Percentiles rank a stretch among this genome's conserved stretches.
Evolutionary conservation across 2,113 vertebrate species (phyloP).

Genomic region (Saguinus imperator): DNA sequence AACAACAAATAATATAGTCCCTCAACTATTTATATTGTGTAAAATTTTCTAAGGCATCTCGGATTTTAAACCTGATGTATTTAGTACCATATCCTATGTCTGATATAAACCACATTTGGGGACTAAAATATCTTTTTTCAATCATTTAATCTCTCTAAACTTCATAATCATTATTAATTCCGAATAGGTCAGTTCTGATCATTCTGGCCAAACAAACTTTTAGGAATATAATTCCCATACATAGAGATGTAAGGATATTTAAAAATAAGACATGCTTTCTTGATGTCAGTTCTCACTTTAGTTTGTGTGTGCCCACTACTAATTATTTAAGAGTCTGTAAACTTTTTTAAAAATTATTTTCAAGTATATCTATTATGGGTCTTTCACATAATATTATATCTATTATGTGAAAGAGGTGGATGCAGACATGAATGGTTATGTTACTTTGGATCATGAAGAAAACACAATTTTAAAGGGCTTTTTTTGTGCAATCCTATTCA

Average conservation of each 20-base stretch:
- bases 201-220: slow-evolving; percentile 1
- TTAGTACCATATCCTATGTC: background rate
- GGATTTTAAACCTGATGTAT: background rate
- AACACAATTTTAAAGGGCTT: slow-evolving; percentile 3
- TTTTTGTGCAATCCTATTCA: background rate
- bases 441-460: background rate
- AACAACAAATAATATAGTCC: background rate
- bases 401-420: background rate
- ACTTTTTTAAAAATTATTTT: slow-evolving; percentile 36
- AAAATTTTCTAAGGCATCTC: background rate
- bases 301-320: background rate
- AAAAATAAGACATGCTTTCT: background rate
- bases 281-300: background rate
- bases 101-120: background rate
- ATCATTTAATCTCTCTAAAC: background rate
- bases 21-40: background rate
- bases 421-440: background rate
- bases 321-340: slow-evolving; percentile 2
- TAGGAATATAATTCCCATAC: background rate
- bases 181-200: background rate
- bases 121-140: background rate
- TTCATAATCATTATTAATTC: slow-evolving; percentile 38
- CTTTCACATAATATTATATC: background rate
- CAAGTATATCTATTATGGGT: background rate
- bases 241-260: background rate